A percentile compares a stretch with the other conserved stretches of the same genome.
Conservation (phyloP, 2,113 vertebrate genomes). For the Tringa solitaria region DNA sequence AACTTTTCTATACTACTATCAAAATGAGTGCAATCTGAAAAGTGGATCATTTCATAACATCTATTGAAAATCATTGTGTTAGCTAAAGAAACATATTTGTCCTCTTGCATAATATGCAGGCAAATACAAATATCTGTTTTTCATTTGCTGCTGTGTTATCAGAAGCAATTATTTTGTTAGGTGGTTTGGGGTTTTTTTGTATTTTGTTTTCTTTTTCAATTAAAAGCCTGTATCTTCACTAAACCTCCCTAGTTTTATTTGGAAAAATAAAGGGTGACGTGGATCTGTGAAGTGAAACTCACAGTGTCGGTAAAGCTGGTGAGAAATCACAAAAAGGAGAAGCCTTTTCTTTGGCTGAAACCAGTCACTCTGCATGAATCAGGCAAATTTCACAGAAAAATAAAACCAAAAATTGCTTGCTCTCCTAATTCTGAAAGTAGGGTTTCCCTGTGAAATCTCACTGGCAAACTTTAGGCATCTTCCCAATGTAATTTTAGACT, state of each 20-base stretch:
- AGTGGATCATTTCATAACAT: neutral
- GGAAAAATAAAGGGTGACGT: neutral
- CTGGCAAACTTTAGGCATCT: neutral
- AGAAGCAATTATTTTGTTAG: neutral
- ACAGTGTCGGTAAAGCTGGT: neutral
- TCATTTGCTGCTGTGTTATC: neutral
- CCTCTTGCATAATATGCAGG: neutral
- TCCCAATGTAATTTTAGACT: neutral
- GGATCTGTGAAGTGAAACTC: conserved; percentile 38
- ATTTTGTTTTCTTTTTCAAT: neutral
- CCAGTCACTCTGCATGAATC: neutral
- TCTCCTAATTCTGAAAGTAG: neutral
- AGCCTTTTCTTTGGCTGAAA: conserved; percentile 24
- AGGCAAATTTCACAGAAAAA: neutral
- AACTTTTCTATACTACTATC: neutral
- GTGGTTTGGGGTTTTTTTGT: accelerated
- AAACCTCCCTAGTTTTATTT: neutral
- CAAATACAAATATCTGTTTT: neutral
- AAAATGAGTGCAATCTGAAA: neutral
- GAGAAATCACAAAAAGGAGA: conserved; percentile 40
- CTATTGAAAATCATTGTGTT: neutral
- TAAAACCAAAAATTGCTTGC: neutral
- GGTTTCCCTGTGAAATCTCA: neutral
- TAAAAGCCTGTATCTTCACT: neutral
- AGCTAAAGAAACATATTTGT: neutral